Base-by-base conservation (phyloP, 2,113 vertebrate species). In the Australoheros scitulus region DNA sequence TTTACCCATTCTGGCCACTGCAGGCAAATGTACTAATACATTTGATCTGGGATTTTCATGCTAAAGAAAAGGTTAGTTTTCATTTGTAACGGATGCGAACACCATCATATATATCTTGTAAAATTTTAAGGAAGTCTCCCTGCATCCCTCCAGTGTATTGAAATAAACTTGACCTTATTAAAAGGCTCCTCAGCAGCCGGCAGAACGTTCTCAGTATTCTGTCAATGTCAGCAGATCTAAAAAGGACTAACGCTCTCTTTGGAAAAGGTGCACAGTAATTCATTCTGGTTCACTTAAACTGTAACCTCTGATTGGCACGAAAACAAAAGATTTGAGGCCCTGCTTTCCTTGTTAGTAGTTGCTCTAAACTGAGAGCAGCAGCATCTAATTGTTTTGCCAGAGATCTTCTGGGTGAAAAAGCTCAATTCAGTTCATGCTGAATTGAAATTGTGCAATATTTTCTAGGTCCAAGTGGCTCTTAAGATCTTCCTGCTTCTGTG, bases 141-240 rank as follows among this genome's bases (percentile, higher is more conserved):
- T 18, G 8, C 20, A 57, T 78, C 76, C 10, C 84, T 61, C 61
- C 57, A 72, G 6, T 61, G 75, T 36, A 74, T 85, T 58, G 58
- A 61, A 80, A 86, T 89, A 81, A 80, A 77, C 59, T 57, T 63
- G 88, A 78, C 83, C 85, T 78, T 75, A 61, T 86, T 80, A 82
- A 79, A 76, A 52, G n/a, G 56, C 55, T 77, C 43, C 72, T 52
- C 82, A 61, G 83, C 72, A 85, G 76, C 50, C 61, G 29, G 68
- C 83, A 61, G 47, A 79, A 61, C 50, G 86, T 83, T 79, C 88
- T 91, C 82, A 76, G 87, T 90, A 85, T 87, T 90, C 74, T 83
- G 88, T 84, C 80, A 14, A 83, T 76, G 82, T 92, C 88, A 85
- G 84, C 88, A 87, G 61, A 77, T 90, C 72, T 63, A 74, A 86